These are phyloP conservation scores for Dinoponera quadriceps DNA, from an alignment of 1,140 invertebrate species.

Conservation along the genomic window DNA sequence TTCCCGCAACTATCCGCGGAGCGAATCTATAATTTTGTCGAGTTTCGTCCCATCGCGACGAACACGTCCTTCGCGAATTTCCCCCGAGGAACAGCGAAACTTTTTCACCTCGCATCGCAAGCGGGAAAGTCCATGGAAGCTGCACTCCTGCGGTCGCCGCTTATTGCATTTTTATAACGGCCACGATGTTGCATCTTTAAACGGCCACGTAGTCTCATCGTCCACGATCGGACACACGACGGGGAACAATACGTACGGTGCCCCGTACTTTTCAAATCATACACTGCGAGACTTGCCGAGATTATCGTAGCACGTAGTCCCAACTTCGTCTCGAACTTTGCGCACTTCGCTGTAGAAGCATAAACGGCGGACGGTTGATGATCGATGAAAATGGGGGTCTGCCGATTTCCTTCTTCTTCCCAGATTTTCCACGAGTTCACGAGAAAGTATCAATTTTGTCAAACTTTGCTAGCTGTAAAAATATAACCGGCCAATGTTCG, in stretches of 20 bases:
- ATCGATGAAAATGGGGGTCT: too few relatives aligned
- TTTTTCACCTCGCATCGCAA: neutral
- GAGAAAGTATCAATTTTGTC: too few relatives aligned
- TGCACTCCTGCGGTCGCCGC: neutral
- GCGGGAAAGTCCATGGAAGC: neutral
- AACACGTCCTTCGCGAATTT: neutral
- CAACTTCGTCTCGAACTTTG: slow-evolving; percentile 19
- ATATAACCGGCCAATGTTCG: slow-evolving; percentile 5
- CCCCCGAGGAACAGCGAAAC: neutral
- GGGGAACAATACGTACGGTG: neutral
- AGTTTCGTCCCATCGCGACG: neutral
- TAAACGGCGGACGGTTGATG: neutral
- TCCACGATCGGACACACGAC: neutral
- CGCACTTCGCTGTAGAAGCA: neutral
- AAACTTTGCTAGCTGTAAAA: slow-evolving; percentile 6
- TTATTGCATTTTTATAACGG: slow-evolving; percentile 42
- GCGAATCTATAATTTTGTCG: neutral
- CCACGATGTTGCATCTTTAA: too few relatives aligned
- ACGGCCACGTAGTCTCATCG: neutral
- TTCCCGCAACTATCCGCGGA: neutral
- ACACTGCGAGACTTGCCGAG: neutral
- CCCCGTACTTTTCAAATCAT: neutral
- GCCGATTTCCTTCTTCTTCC: too few relatives aligned
- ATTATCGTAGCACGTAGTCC: neutral
- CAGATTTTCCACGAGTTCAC: too few relatives aligned